A percentile compares a stretch with the other conserved stretches of the same genome.
These are phyloP conservation scores for Furnarius figulus DNA, from an alignment of 2,113 vertebrate genomes.

Conservation along the genomic window DNA sequence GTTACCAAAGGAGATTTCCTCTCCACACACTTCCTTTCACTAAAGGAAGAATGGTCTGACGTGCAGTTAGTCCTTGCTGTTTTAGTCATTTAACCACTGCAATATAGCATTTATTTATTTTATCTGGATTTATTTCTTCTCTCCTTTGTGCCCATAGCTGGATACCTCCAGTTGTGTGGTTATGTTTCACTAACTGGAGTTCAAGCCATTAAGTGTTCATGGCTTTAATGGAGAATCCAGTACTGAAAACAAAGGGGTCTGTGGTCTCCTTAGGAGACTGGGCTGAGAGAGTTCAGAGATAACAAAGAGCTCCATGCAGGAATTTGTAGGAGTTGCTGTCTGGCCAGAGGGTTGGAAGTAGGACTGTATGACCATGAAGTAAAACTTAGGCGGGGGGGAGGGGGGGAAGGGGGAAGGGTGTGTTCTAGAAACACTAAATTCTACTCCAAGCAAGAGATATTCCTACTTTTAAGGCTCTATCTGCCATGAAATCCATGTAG, in stretches of 20 bases:
- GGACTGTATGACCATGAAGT: not conserved
- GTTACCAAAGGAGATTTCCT: constrained; percentile 30
- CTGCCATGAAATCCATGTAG: not conserved
- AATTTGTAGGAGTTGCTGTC: not conserved
- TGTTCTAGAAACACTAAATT: not conserved
- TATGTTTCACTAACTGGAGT: constrained; percentile 11
- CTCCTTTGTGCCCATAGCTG: not conserved
- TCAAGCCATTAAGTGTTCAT: not conserved
- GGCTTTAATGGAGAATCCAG: constrained; percentile 39
- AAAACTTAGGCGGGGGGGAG: not conserved
- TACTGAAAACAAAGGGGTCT: not conserved
- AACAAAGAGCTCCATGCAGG: not conserved
- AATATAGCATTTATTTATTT: not conserved
- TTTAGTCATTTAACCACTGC: constrained; percentile 20
- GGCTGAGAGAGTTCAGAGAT: not conserved
- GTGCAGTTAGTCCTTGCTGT: not conserved
- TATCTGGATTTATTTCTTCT: constrained; percentile 44
- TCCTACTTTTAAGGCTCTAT: not conserved
- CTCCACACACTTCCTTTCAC: constrained; percentile 7
- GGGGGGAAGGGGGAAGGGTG: not conserved
- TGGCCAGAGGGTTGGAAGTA: not conserved
- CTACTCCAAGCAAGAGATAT: not conserved
- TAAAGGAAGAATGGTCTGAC: not conserved
- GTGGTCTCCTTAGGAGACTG: not conserved
- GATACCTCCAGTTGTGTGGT: not conserved